These are phyloP conservation scores for Euwallacea similis DNA, from an alignment of 1,140 invertebrate species.

Conservation along the genomic window DNA sequence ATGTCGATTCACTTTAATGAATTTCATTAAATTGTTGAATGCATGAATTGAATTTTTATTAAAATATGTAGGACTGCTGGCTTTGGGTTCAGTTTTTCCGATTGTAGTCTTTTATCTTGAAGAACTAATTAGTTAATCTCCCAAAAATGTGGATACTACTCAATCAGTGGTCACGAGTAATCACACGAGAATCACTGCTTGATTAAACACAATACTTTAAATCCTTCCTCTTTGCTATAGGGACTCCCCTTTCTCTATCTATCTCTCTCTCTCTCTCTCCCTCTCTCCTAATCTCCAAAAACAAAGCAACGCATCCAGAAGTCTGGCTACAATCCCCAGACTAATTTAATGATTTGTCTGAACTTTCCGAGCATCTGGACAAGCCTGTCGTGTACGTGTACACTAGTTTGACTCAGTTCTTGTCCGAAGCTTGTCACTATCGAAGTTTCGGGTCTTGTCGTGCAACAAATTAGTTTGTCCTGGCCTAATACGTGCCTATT, in stretches of 20 bases:
- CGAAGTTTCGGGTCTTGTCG: conserved; percentile 1
- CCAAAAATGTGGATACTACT: no score
- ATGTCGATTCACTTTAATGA: no score
- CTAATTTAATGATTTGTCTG: conserved; percentile 27
- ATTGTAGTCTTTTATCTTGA: no score
- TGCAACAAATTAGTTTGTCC: conserved; percentile 27
- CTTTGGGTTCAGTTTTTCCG: no score
- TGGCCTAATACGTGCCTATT: conserved; percentile 21
- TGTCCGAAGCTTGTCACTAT: conserved; percentile 23
- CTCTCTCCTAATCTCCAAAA: not conserved
- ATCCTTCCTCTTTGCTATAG: not conserved
- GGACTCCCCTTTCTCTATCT: no score
- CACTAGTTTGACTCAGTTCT: conserved; percentile 19
- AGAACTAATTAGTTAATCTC: no score
- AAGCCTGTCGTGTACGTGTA: conserved; percentile 5
- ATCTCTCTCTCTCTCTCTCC: no score
- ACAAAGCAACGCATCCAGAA: not conserved
- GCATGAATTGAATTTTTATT: no score
- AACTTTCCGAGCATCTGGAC: conserved; percentile 21
- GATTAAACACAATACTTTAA: not conserved
- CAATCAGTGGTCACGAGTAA: not conserved
- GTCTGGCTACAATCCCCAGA: conserved; percentile 17
- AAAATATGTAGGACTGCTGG: no score
- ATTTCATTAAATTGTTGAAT: no score
- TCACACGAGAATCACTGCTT: not conserved